Conservation (phyloP, 2,888 invertebrate genomes). For the Morpho achilles region DNA sequence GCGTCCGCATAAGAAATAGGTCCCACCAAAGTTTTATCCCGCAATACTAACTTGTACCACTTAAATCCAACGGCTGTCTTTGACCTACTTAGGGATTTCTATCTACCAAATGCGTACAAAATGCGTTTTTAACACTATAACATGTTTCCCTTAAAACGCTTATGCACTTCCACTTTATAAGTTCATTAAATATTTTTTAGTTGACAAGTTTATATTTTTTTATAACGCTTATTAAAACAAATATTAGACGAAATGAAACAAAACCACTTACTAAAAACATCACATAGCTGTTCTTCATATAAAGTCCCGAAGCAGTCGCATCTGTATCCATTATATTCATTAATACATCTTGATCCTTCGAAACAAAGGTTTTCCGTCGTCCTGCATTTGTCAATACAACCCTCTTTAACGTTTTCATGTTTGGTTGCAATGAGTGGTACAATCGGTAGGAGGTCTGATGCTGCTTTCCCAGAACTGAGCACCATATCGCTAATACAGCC, state of each 20-base stretch:
- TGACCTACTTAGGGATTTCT: too few relatives aligned
- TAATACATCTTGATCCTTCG: conserved; percentile 92
- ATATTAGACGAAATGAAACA: neutral
- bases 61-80: too few relatives aligned
- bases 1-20: too few relatives aligned
- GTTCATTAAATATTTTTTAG: too few relatives aligned
- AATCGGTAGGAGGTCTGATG: conserved; percentile 89
- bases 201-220: too few relatives aligned
- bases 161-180: too few relatives aligned
- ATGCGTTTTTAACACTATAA: too few relatives aligned
- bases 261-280: conserved; percentile 88
- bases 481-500: conserved; percentile 94
- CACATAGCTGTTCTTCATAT: conserved; percentile 95
- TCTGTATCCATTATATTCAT: conserved; percentile 92
- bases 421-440: conserved; percentile 91
- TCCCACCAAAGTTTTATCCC: too few relatives aligned
- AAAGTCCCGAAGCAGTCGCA: conserved; percentile 96
- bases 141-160: too few relatives aligned
- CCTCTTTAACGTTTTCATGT: conserved; percentile 93
- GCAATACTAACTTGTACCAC: too few relatives aligned
- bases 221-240: too few relatives aligned
- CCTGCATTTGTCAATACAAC: conserved; percentile 90
- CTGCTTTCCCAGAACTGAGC: conserved; percentile 91
- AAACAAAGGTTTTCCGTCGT: conserved; percentile 92
- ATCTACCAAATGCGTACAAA: too few relatives aligned